These are phyloP conservation scores for Catharus ustulatus DNA, from an alignment of 2,797 vertebrate species.

Conservation along the genomic window DNA sequence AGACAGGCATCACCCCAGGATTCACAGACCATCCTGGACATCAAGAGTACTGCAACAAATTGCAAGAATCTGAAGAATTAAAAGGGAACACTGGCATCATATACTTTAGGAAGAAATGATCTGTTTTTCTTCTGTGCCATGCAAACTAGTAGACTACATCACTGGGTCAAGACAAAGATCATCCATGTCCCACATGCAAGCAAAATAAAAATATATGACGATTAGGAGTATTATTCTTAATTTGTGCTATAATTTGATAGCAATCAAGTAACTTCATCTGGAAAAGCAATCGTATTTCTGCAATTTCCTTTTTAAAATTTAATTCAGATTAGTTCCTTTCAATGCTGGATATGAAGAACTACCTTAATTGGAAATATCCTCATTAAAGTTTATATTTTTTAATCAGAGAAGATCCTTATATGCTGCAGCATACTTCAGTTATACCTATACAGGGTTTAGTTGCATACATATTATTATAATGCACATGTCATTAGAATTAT, in stretches of 20 bases:
- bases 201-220: not conserved
- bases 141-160: not conserved
- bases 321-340: not conserved
- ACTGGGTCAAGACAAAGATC: not conserved
- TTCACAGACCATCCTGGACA: not conserved
- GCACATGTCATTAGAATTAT: not conserved
- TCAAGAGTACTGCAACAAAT: not conserved
- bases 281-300: not conserved
- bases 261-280: not conserved
- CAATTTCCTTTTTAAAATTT: not conserved
- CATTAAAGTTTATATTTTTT: not conserved
- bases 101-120: not conserved
- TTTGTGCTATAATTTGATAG: not conserved
- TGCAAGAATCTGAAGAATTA: not conserved
- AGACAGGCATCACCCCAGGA: not conserved
- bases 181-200: rapidly evolving
- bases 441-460: not conserved
- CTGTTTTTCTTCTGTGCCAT: not conserved
- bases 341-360: not conserved
- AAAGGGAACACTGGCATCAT: not conserved
- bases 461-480: not conserved
- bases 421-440: not conserved
- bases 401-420: not conserved
- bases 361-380: not conserved
- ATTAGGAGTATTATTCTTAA: not conserved